Evolutionary conservation across 1,140 invertebrate genomes (phyloP).

Genomic region (Varroa destructor): DNA sequence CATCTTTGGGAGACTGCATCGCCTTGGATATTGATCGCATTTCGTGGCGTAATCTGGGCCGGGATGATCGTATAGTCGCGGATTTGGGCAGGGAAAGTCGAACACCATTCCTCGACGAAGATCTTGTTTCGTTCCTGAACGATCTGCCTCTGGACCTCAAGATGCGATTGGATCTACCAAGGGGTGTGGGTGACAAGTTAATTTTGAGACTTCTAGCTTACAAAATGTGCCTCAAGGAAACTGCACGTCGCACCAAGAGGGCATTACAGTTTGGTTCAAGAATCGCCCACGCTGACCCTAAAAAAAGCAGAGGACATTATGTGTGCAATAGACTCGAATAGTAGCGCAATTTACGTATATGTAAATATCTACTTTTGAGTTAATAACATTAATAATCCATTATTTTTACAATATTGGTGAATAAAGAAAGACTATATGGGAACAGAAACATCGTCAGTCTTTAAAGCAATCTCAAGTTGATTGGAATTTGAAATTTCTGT

Average conservation of each 20-base stretch:
- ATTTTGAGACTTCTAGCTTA: slow-evolving; percentile 64
- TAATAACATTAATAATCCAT: too few species aligned
- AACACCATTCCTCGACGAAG: slow-evolving; percentile 88
- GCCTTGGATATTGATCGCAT: slow-evolving; percentile 65
- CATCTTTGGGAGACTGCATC: slow-evolving; percentile 54
- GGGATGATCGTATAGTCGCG: slow-evolving; percentile 65
- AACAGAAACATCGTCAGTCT: too few species aligned
- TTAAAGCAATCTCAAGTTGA: too few species aligned
- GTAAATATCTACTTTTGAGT: too few species aligned
- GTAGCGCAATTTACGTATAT: too few species aligned
- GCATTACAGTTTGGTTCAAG: slow-evolving; percentile 95
- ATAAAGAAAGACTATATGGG: too few species aligned
- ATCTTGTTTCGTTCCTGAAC: slow-evolving; percentile 59
- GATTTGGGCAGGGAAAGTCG: slow-evolving; percentile 49
- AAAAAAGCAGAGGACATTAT: slow-evolving; percentile 72
- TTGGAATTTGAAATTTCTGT: too few species aligned
- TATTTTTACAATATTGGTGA: too few species aligned
- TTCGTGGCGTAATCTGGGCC: slow-evolving; percentile 74
- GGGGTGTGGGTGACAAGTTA: slow-evolving; percentile 84
- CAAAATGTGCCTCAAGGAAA: slow-evolving; percentile 53
- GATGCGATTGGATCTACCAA: slow-evolving; percentile 47
- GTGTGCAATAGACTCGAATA: slow-evolving; percentile 36
- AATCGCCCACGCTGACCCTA: slow-evolving; percentile 65
- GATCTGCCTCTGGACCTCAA: slow-evolving; percentile 58
- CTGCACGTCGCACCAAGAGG: slow-evolving; percentile 63